Percentiles rank a stretch among this genome's conserved stretches.
Evolutionary conservation across 2,888 invertebrate genomes (phyloP).

Genomic region (Drosophila borborema): DNA sequence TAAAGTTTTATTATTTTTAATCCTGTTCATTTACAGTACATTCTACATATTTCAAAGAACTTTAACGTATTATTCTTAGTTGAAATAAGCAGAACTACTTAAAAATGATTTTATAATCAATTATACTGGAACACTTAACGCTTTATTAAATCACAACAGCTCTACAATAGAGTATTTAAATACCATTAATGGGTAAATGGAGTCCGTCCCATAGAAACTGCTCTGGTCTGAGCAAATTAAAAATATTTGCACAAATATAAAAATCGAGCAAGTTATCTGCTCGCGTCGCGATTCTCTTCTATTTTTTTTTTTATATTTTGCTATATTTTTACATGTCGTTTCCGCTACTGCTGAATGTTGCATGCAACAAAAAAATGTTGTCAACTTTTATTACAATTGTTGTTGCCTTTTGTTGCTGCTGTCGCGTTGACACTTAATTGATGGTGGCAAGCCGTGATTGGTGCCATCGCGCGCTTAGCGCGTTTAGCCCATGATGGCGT

Average conservation of each 20-base stretch:
- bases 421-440: slow-evolving; percentile 78
- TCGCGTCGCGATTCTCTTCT: slow-evolving; percentile 4
- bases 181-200: neutral
- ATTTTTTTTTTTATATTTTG: slow-evolving; percentile 10
- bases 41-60: too few species aligned
- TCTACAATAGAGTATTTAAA: slow-evolving; percentile 1
- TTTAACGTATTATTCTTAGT: too few species aligned
- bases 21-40: too few species aligned
- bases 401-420: slow-evolving; percentile 28
- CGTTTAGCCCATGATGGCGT: slow-evolving; percentile 42
- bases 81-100: too few species aligned
- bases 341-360: slow-evolving; percentile 44
- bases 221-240: slow-evolving; percentile 65
- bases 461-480: slow-evolving; percentile 66
- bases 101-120: too few species aligned
- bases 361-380: slow-evolving; percentile 74
- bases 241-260: slow-evolving; percentile 74
- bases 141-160: neutral
- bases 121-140: neutral
- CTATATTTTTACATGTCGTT: slow-evolving; percentile 23
- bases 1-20: too few species aligned
- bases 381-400: slow-evolving; percentile 73
- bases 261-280: slow-evolving; percentile 54
- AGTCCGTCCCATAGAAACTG: slow-evolving; percentile 6
- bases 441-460: slow-evolving; percentile 83